Percentiles rank a stretch among this genome's conserved stretches.
Conservation (phyloP, 2,797 vertebrate species). For the Pipistrellus kuhlii region DNA sequence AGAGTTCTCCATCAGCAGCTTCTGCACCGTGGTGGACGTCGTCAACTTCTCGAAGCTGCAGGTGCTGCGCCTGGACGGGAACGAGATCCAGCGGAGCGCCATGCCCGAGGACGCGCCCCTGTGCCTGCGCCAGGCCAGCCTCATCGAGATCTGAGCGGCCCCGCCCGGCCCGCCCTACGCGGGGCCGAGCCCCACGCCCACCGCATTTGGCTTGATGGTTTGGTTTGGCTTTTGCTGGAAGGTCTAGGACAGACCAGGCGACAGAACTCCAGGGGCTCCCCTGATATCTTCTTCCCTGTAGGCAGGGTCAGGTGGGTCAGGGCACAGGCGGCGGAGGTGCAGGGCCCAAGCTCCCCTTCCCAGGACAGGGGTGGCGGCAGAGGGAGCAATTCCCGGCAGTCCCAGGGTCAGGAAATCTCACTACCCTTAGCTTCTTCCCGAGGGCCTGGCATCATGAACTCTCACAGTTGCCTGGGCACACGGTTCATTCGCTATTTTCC, state of each 20-base stretch:
- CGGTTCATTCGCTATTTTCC: neutral
- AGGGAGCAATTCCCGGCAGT: neutral
- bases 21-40: constrained; percentile 93
- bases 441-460: neutral
- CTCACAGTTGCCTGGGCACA: neutral
- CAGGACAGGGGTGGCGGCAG: neutral
- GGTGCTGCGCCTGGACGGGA: constrained; percentile 95
- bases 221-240: constrained; percentile 83
- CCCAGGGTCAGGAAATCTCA: neutral
- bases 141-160: constrained; percentile 91
- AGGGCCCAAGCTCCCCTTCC: neutral
- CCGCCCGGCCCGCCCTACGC: neutral
- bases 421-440: neutral
- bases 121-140: constrained; percentile 92
- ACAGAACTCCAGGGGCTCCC: constrained; percentile 20
- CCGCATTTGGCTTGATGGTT: constrained; percentile 80
- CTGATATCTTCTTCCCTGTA: constrained; percentile 45
- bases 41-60: constrained; percentile 95
- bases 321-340: neutral
- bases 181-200: neutral
- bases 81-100: constrained; percentile 91
- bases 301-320: neutral
- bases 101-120: constrained; percentile 91
- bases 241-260: constrained; percentile 54
- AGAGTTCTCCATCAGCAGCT: constrained; percentile 97